These are phyloP conservation scores for Amyelois transitella DNA, from an alignment of 1,140 invertebrate genomes.

Conservation along the genomic window DNA sequence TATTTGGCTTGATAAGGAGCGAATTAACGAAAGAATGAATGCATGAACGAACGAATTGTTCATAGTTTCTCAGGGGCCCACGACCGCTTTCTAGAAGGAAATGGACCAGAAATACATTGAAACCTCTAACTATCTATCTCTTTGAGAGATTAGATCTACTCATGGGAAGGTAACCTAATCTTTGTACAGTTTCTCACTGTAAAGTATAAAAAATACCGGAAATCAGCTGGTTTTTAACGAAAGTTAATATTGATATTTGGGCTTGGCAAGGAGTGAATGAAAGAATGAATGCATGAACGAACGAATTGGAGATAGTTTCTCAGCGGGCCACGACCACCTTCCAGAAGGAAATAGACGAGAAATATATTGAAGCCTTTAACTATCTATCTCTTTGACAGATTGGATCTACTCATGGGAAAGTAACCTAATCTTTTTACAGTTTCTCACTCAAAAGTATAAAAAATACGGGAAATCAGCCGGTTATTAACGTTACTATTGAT, in stretches of 20 bases:
- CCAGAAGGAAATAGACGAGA: conserved; percentile 56
- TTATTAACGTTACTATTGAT: too few relatives aligned
- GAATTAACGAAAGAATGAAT: too few relatives aligned
- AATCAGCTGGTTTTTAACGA: too few relatives aligned
- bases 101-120: conserved; percentile 59
- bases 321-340: conserved; percentile 46
- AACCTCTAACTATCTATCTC: conserved; percentile 10
- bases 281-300: too few relatives aligned
- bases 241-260: too few relatives aligned
- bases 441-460: neutral
- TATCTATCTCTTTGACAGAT: conserved; percentile 16
- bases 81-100: too few relatives aligned
- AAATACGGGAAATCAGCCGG: too few relatives aligned
- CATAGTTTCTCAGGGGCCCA: too few relatives aligned
- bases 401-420: conserved; percentile 39
- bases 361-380: conserved; percentile 37
- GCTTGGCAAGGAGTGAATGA: too few relatives aligned
- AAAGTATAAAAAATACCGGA: neutral
- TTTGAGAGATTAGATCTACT: conserved; percentile 32
- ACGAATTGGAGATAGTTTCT: conserved; percentile 32
- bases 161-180: conserved; percentile 32
- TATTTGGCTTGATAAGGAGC: too few relatives aligned
- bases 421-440: conserved; percentile 16
- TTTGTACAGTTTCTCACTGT: neutral
- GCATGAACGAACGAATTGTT: too few relatives aligned